These are phyloP conservation scores for Phyllotis vaccarum DNA, from an alignment of 2,797 vertebrate genomes.

Conservation along the genomic window DNA sequence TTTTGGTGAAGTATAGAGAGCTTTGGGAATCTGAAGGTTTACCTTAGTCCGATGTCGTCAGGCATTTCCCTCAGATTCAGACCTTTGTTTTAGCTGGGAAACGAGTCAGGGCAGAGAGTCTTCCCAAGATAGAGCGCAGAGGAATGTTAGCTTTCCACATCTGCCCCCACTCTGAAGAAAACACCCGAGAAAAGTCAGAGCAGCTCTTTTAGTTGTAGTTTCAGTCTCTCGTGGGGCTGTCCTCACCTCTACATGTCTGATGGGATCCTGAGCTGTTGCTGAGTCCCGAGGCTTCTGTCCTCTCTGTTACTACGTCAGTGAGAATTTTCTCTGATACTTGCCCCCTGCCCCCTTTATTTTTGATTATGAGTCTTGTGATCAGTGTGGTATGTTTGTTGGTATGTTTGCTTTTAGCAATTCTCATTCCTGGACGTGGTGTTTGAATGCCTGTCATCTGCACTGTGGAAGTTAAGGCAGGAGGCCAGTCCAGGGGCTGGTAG, in stretches of 20 bases:
- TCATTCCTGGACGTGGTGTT: background rate
- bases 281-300: background rate
- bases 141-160: background rate
- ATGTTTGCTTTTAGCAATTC: slow-evolving; percentile 47
- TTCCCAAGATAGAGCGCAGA: background rate
- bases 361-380: slow-evolving; percentile 29
- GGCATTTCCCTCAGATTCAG: background rate
- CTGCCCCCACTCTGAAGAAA: background rate
- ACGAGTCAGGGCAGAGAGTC: slow-evolving; percentile 5
- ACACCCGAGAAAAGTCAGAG: background rate
- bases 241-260: background rate
- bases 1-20: slow-evolving; percentile 51
- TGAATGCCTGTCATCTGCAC: background rate
- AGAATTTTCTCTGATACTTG: slow-evolving; percentile 46
- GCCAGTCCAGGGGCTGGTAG: background rate
- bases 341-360: background rate
- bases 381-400: background rate
- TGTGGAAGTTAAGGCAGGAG: background rate
- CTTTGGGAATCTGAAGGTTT: slow-evolving; percentile 50
- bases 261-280: background rate
- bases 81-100: slow-evolving; percentile 55
- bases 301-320: background rate
- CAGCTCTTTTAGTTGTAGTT: background rate
- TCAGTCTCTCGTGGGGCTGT: background rate
- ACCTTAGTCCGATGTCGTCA: background rate